A percentile compares a stretch with the other conserved stretches of the same genome.
These are phyloP conservation scores for Ferdinandea cuprea DNA, from an alignment of 2,888 invertebrate species.

Conservation along the genomic window DNA sequence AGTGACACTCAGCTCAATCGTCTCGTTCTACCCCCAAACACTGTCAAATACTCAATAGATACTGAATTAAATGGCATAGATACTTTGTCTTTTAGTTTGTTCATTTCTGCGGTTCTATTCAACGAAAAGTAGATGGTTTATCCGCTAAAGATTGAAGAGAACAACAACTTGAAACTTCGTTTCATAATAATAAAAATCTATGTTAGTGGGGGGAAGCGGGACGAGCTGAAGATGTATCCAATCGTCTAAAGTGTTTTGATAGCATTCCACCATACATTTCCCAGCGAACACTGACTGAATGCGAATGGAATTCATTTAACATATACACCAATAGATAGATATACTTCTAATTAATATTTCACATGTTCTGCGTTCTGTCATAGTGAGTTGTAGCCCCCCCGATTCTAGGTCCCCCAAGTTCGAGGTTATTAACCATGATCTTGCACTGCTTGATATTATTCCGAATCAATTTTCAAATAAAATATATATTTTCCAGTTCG, in stretches of 20 bases:
- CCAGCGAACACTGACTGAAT: slow-evolving; percentile 58
- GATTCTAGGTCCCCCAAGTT: background rate
- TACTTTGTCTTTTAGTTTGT: slow-evolving; percentile 60
- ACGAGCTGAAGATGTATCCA: slow-evolving; percentile 48
- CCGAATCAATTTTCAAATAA: background rate
- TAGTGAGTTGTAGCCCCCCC: background rate
- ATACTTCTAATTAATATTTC: slow-evolving; percentile 27
- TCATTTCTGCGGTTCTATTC: slow-evolving; percentile 46
- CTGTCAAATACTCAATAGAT: slow-evolving; percentile 53
- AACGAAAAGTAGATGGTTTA: slow-evolving; percentile 58
- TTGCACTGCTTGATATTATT: slow-evolving; percentile 25
- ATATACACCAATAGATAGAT: slow-evolving; percentile 13
- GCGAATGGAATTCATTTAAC: slow-evolving; percentile 59
- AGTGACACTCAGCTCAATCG: slow-evolving; percentile 1
- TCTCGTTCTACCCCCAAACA: slow-evolving; percentile 35
- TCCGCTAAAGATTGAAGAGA: slow-evolving; percentile 23
- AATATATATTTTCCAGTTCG: background rate
- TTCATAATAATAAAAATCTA: slow-evolving; percentile 40
- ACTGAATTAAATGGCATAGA: slow-evolving; percentile 64
- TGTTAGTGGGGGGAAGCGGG: slow-evolving; percentile 11
- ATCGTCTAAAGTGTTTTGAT: slow-evolving; percentile 48
- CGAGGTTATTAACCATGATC: slow-evolving; percentile 49
- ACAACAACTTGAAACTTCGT: slow-evolving; percentile 40
- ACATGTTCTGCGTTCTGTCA: slow-evolving; percentile 25
- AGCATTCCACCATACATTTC: slow-evolving; percentile 32